These are phyloP conservation scores for Caenorhabditis uteleia DNA, from an alignment of 2,888 invertebrate genomes.

Conservation along the genomic window DNA sequence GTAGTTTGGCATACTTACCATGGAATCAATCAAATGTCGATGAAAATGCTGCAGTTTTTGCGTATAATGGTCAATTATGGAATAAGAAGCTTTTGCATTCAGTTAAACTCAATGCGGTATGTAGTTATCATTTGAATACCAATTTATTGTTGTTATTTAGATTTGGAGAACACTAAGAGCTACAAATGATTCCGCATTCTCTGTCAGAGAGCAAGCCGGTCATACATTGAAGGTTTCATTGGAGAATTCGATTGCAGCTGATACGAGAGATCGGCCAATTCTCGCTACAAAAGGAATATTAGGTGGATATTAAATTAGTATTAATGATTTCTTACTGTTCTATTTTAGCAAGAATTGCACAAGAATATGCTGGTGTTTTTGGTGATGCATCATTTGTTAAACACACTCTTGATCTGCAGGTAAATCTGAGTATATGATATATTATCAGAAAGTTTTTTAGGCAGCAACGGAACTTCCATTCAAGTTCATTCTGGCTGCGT, in stretches of 20 bases:
- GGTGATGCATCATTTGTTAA: conserved; percentile 90
- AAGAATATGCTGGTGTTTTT: conserved; percentile 87
- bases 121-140: not conserved
- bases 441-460: conserved; percentile 73
- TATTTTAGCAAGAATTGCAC: conserved; percentile 73
- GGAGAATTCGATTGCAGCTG: conserved; percentile 80
- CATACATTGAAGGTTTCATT: conserved; percentile 87
- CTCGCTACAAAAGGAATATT: conserved; percentile 56
- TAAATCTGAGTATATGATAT: conserved; percentile 73
- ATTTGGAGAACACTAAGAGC: conserved; percentile 79
- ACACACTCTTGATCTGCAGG: conserved; percentile 77
- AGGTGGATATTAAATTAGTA: conserved; percentile 14
- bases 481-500: conserved; percentile 69
- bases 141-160: conserved; percentile 28
- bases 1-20: conserved; percentile 56
- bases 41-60: conserved; percentile 61
- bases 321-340: not conserved
- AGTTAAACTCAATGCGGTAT: conserved; percentile 56
- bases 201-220: conserved; percentile 82
- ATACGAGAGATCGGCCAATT: conserved; percentile 64
- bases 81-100: conserved; percentile 52
- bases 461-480: conserved; percentile 77
- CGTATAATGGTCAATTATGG: conserved; percentile 54
- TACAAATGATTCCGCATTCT: conserved; percentile 81
- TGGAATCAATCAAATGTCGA: conserved; percentile 65